Evolutionary conservation across 2,113 vertebrate genomes (phyloP).

Genomic region (Corvus moneduloides): DNA sequence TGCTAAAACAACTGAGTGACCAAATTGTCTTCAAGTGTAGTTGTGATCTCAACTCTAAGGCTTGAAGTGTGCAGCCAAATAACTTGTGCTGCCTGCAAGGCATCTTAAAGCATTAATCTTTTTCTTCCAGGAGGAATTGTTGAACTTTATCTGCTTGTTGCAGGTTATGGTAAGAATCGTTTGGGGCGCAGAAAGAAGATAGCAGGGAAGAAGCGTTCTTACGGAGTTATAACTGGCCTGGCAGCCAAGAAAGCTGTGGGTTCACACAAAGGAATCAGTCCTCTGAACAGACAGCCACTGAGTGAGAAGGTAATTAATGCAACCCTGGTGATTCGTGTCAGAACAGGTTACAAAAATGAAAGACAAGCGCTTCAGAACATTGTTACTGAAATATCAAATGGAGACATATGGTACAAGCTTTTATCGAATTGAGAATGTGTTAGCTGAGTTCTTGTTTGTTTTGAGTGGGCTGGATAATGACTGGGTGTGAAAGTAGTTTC

Average conservation of each 20-base stretch:
- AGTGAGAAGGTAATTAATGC: slow-evolving; percentile 77
- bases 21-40: background rate
- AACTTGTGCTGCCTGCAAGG: background rate
- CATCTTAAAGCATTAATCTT: background rate
- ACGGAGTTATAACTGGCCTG: slow-evolving; percentile 87
- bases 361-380: background rate
- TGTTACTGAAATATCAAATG: background rate
- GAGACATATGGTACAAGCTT: background rate
- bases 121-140: background rate
- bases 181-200: slow-evolving; percentile 72
- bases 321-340: background rate
- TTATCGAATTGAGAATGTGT: background rate
- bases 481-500: background rate
- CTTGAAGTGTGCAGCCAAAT: background rate
- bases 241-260: slow-evolving; percentile 82
- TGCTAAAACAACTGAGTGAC: background rate
- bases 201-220: slow-evolving; percentile 79
- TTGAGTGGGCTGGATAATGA: background rate
- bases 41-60: background rate
- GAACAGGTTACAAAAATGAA: background rate
- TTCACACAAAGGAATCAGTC: slow-evolving; percentile 79
- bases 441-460: background rate
- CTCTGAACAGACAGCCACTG: slow-evolving; percentile 83
- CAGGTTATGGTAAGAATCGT: slow-evolving; percentile 77
- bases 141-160: background rate